Base-by-base conservation (phyloP, 2,888 invertebrate species). In the Parochlus steinenii region DNA sequence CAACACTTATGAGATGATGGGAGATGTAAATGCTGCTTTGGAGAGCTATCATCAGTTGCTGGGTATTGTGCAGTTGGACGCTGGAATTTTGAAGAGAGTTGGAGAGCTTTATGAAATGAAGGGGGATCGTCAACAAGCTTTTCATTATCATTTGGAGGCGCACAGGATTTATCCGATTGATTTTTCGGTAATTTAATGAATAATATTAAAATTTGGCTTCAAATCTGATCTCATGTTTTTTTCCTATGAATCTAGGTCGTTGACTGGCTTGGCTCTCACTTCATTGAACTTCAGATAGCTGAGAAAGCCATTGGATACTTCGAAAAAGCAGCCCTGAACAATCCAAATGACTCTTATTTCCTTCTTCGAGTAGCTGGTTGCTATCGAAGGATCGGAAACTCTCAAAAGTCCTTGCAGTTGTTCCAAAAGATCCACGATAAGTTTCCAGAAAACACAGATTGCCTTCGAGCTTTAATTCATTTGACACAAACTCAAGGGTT, bases 361-460 rank as follows among this genome's bases (percentile, higher is more conserved):
- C 74, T 79, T 52, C 62, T 90, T 50, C 73, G 86, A 59, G 78
- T 85, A 31, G 89, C 87, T 6, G 78, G 79, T 20, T 86, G 86
- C 53, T 74, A 83, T 48, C 65, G 86, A 25, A 66, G 85, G 45
- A 76, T 77, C 37, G 87, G 87, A 18, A 77, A 67, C 38, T 56
- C 67, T 34, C 65, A 67, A 42, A 61, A 61, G 42, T 58, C 58
- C 41, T 40, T 59, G 38, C 51, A 50, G 30, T 49, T 59, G 45
- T 58, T 58, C 33, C 55, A 57, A 40, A 53, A 55, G 31, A 58
- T 95, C 48, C 82, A 93, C 51, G 65, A 71, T 14, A 72, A 75
- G 44, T 97, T 97, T 56, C 97, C 97, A 0, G 92, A 95, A 42
- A 93, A 95, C 55, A 69, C 85, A 2, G 90, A 92, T 52, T 95